Percentiles rank a stretch among this genome's conserved stretches.
Conservation (phyloP, 2,113 vertebrate species). For the Orientallactaga bullata region DNA sequence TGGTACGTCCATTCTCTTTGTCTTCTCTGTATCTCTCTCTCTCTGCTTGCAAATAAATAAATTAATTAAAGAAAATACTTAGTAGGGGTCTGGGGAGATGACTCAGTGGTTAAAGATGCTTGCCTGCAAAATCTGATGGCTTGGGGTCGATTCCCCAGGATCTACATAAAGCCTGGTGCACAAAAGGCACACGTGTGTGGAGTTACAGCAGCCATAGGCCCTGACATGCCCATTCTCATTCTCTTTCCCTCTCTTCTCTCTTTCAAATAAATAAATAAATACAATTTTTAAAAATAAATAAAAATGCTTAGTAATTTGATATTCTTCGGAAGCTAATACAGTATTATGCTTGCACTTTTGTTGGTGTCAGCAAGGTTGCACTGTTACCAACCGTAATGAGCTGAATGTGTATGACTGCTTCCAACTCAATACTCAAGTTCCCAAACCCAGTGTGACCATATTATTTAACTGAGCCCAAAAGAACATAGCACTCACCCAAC, state of each 20-base stretch:
- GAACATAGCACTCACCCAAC: background rate
- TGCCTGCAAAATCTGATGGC: no score
- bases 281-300: constrained; percentile 10
- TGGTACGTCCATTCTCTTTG: no score
- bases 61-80: no score
- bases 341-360: background rate
- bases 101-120: no score
- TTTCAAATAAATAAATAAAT: background rate
- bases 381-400: background rate
- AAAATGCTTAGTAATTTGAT: constrained; percentile 16
- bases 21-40: no score
- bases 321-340: background rate
- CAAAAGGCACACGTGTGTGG: no score
- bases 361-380: background rate
- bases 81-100: background rate
- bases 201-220: no score
- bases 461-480: background rate
- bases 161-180: no score
- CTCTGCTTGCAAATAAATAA: no score
- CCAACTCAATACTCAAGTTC: background rate
- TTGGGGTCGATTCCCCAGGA: no score
- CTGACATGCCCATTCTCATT: no score
- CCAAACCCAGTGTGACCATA: background rate
- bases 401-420: background rate
- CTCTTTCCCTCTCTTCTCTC: no score